Base-by-base conservation (phyloP, 2,888 invertebrate genomes). In the Pherbina coryleti region DNA sequence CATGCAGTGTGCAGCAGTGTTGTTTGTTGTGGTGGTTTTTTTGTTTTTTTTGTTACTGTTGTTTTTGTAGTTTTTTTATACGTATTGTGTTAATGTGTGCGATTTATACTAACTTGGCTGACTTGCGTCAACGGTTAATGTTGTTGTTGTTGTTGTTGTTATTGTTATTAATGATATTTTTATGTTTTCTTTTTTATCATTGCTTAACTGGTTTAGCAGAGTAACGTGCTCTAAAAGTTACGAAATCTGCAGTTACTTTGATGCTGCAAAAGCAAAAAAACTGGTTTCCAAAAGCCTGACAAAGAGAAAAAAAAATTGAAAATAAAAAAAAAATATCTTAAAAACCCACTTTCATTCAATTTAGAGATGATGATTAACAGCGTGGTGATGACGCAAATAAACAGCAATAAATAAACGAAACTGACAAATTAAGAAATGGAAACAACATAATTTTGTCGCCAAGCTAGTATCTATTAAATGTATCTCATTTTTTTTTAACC, bases 151-250 rank as follows among this genome's bases (percentile, higher is more conserved):
- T 53, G 31, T 55, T 53, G 17, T 34, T 37, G 28, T 7, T 31
- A n/a, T n/a, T 31, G 49, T 51, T 11, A 3, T 28, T 69, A 34
- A 31, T 31, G 31, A 14, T 44, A 44, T 34, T 14, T 11, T 31
- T 64, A 14, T 72, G 64, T 53, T 62, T 44, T 25, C 22, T 34
- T 22, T 53, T 64, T 25, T 53, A 64, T 28, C 66, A 49, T 37
- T 73, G 79, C 11, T 60, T 75, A 79, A 79, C 79, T 71, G 79
- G 79, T 79, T 79, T 74, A 53, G 19, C 25, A 11, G n/a, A n/a
- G 51, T 62, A 73, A 73, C 75, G 73, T 78, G 77, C 76, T 77
- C 22, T 34, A 60, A 51, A 60, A 67, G 53, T 76, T 76, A 75
- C 60, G 75, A 71, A 75, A 72, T 57, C 67, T 49, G n/a, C 31